phyloP scores from a whole-genome alignment of 2,113 vertebrate genomes.

The Anolis sagrei region DNA sequence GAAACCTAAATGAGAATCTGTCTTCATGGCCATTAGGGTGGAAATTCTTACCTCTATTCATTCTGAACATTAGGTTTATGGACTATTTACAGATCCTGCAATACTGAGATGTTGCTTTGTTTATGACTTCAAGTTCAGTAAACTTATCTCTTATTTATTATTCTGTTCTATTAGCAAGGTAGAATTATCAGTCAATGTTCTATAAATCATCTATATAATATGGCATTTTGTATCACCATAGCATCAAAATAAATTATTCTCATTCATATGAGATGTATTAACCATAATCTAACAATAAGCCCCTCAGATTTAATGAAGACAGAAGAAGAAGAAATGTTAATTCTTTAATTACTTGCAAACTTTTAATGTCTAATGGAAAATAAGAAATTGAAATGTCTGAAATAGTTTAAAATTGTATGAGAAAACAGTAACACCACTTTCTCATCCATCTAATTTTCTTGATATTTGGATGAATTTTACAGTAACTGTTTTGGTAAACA shows the following conservation, averaged over 20 bases:
- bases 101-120: neutral
- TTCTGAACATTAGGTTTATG: neutral
- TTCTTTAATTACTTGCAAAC: neutral
- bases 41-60: neutral
- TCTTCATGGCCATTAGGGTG: neutral
- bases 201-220: neutral
- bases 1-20: neutral
- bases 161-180: neutral
- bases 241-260: slow-evolving; percentile 8
- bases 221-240: neutral
- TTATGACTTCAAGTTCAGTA: neutral
- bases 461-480: neutral
- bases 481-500: neutral
- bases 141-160: neutral
- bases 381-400: neutral
- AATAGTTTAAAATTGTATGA: slow-evolving; percentile 21
- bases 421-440: neutral
- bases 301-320: neutral
- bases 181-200: neutral
- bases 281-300: neutral
- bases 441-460: neutral
- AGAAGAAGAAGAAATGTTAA: neutral
- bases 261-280: neutral
- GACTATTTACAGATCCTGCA: neutral
- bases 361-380: slow-evolving; percentile 10